Conservation (phyloP, 2,113 vertebrate genomes). For the Nansenia antarctica region DNA sequence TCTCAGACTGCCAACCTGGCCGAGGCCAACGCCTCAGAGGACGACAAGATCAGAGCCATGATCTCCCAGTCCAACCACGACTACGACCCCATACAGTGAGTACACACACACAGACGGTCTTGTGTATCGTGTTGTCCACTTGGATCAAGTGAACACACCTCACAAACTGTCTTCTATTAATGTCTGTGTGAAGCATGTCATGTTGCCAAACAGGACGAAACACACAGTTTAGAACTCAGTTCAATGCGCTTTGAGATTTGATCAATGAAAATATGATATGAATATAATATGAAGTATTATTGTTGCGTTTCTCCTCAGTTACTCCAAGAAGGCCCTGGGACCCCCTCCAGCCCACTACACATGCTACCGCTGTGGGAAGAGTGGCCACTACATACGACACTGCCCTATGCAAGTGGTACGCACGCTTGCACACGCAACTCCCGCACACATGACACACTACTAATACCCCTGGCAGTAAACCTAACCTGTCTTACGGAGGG, state of each 20-base stretch:
- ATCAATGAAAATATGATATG: no score
- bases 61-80: slow-evolving; percentile 98
- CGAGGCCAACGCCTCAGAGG: slow-evolving; percentile 98
- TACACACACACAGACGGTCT: slow-evolving; percentile 40
- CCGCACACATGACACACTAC: no score
- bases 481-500: no score
- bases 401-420: slow-evolving; percentile 92
- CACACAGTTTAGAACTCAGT: no score
- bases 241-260: no score
- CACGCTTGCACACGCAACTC: no score
- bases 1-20: slow-evolving; percentile 97
- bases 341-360: slow-evolving; percentile 95
- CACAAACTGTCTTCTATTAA: neutral
- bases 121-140: neutral
- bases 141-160: neutral
- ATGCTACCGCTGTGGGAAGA: slow-evolving; percentile 93
- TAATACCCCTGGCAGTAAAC: no score
- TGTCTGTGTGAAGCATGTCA: neutral
- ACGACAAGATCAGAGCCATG: slow-evolving; percentile 99
- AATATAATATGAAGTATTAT: no score
- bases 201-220: no score
- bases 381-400: slow-evolving; percentile 95
- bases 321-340: slow-evolving; percentile 94
- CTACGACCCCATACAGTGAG: slow-evolving; percentile 98
- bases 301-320: slow-evolving; percentile 73